Percentiles rank a stretch among this genome's conserved stretches.
Conservation (phyloP, 2,113 vertebrate genomes). For the Mellivora capensis region DNA sequence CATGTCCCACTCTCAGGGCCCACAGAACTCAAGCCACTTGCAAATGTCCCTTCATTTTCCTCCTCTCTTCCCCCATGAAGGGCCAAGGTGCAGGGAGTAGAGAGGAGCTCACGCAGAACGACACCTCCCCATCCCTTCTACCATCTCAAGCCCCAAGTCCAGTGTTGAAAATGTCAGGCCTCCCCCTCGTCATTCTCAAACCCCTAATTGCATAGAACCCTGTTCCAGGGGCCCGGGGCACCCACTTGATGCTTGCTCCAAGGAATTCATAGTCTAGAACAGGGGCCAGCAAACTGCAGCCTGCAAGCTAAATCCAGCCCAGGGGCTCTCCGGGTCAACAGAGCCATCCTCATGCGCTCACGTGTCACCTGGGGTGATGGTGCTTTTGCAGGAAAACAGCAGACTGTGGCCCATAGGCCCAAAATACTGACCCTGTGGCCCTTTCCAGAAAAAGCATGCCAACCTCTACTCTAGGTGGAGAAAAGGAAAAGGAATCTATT, state of each 20-base stretch:
- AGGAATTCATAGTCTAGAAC: background rate
- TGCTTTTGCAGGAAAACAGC: background rate
- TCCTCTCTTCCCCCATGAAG: background rate
- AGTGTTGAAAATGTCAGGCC: background rate
- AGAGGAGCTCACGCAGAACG: background rate
- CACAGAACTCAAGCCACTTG: background rate
- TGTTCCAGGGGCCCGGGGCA: background rate
- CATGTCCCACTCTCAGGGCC: background rate
- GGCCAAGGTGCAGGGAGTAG: background rate
- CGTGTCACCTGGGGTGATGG: background rate
- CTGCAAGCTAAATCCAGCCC: background rate
- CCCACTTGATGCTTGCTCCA: background rate
- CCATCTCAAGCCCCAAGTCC: background rate
- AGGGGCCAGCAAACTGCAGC: background rate
- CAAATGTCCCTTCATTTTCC: background rate
- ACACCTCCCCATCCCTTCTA: background rate
- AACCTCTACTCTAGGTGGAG: background rate
- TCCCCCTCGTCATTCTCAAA: background rate
- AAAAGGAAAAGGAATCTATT: conserved; percentile 14
- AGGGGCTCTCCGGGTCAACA: background rate
- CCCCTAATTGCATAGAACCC: background rate
- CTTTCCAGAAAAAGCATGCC: background rate
- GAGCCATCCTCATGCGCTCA: background rate
- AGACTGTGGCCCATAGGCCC: background rate
- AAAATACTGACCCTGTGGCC: background rate